These are phyloP conservation scores for Hydrochoerus hydrochaeris DNA, from an alignment of 2,113 vertebrate species.

Conservation along the genomic window DNA sequence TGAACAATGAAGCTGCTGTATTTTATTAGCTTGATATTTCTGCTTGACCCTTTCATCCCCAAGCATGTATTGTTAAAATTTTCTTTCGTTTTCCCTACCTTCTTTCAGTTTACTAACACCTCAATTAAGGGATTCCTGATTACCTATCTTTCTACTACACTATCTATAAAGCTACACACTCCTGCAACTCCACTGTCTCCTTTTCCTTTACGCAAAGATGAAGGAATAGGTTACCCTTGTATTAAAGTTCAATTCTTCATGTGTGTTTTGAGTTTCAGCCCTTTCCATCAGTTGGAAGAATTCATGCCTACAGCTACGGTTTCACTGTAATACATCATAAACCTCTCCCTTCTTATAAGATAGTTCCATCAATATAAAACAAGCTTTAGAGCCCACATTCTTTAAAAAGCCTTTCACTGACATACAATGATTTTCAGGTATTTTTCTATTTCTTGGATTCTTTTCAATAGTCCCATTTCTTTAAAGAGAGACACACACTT, in stretches of 20 bases:
- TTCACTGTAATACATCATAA: background rate
- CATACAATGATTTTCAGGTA: background rate
- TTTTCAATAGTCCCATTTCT: background rate
- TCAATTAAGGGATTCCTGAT: background rate
- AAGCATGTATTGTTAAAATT: background rate
- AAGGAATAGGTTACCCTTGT: background rate
- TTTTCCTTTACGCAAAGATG: background rate
- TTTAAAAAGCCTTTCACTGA: background rate
- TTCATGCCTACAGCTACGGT: background rate
- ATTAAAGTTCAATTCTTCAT: background rate
- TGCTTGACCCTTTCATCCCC: background rate
- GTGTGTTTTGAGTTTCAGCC: background rate
- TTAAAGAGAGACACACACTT: background rate
- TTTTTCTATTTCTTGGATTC: background rate
- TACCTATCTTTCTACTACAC: background rate
- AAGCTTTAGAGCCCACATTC: background rate
- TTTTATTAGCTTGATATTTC: background rate
- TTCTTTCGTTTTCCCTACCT: background rate
- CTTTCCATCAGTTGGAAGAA: background rate
- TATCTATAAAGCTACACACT: background rate
- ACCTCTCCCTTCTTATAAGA: background rate
- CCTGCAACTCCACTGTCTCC: background rate
- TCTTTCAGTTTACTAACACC: background rate
- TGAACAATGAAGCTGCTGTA: background rate
- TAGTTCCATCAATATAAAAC: background rate